phyloP scores from a whole-genome alignment of 2,797 vertebrate species.

The Pseudomugil tenellus region DNA sequence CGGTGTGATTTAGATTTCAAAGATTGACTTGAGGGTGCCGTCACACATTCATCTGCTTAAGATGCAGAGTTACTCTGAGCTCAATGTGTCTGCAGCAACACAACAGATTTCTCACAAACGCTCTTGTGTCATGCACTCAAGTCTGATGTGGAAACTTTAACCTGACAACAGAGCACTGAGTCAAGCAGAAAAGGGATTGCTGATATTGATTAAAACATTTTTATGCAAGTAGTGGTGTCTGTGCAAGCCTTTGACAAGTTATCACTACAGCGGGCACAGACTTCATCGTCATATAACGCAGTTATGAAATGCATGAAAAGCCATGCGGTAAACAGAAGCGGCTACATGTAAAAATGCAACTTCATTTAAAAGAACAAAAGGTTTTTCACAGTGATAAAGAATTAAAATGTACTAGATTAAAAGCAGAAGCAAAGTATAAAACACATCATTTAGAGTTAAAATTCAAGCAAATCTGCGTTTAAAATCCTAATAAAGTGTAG shows the following conservation, averaged over 20 bases:
- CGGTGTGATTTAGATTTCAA: no score
- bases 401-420: neutral
- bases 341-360: neutral
- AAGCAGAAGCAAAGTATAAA: neutral
- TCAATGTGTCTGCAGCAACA: no score
- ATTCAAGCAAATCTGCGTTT: no score
- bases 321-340: neutral
- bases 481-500: no score
- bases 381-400: neutral
- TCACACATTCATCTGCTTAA: no score
- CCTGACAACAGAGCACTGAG: no score
- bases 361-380: neutral
- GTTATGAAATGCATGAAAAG: neutral
- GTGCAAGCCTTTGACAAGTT: neutral
- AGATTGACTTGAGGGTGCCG: no score
- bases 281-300: conserved; percentile 1
- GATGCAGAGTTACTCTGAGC: no score
- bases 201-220: neutral
- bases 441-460: no score
- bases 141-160: no score
- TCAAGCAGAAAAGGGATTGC: neutral
- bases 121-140: no score
- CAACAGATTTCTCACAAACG: no score
- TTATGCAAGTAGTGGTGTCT: neutral
- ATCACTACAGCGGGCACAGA: neutral